Conservation (phyloP, 2,888 invertebrate species). For the Macrosiphum euphorbiae region DNA sequence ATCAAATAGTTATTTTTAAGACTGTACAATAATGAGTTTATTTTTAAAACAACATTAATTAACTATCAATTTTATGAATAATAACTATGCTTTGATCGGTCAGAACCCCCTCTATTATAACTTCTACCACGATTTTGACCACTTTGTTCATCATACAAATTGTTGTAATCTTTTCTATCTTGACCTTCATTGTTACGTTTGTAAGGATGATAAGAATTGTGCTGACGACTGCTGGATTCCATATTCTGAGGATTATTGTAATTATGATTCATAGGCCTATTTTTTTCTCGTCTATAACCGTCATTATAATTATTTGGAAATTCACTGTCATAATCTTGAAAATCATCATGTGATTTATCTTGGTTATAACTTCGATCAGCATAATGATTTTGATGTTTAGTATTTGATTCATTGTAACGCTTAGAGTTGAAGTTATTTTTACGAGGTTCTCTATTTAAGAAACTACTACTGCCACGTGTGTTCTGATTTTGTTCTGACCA, state of each 20-base stretch:
- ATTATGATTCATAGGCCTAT: constrained; percentile 4
- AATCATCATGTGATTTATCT: neutral
- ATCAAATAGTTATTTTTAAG: neutral
- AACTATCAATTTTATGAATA: neutral
- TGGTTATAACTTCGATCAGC: constrained; percentile 8
- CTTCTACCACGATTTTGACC: neutral
- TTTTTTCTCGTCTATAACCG: neutral
- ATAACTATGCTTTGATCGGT: neutral
- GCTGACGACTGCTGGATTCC: neutral
- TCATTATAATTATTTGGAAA: constrained; percentile 46
- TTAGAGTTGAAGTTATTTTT: constrained; percentile 24
- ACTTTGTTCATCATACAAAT: constrained; percentile 17
- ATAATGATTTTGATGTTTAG: constrained; percentile 28
- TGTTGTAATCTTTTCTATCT: constrained; percentile 14
- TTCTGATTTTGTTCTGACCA: constrained; percentile 32
- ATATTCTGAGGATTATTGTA: constrained; percentile 23
- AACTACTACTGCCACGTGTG: neutral
- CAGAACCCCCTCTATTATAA: constrained; percentile 3
- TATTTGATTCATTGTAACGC: neutral
- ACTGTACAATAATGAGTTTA: neutral
- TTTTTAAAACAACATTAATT: neutral
- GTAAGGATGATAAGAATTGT: constrained; percentile 21
- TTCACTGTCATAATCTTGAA: constrained; percentile 22
- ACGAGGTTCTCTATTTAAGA: neutral
- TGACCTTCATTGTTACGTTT: constrained; percentile 23